Evolutionary conservation across 2,797 vertebrate species (phyloP).

Genomic region (Lateolabrax maculatus): DNA sequence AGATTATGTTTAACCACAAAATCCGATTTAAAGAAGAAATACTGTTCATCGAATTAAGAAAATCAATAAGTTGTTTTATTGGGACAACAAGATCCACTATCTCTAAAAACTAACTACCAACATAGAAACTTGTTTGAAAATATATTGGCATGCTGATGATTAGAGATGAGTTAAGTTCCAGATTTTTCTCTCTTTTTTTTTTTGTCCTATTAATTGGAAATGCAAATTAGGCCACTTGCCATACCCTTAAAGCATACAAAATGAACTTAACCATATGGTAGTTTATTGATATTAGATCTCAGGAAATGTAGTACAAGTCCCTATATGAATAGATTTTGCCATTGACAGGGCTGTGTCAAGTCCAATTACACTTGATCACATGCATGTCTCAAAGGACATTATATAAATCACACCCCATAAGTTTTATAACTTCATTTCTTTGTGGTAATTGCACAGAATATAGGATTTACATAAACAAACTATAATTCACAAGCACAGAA

Average conservation of each 20-base stretch:
- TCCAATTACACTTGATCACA: not conserved
- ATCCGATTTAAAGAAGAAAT: not conserved
- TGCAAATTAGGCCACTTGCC: conserved; percentile 26
- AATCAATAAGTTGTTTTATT: not conserved
- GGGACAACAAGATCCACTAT: not conserved
- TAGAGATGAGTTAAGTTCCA: conserved; percentile 2
- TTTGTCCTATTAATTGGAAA: conserved; percentile 24
- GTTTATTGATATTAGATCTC: conserved; percentile 11
- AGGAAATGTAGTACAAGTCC: conserved; percentile 1
- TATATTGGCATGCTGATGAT: not conserved
- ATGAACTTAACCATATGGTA: conserved; percentile 31
- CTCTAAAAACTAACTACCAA: not conserved
- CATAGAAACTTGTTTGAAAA: not conserved
- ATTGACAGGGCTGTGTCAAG: not conserved
- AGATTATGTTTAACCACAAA: too few relatives aligned
- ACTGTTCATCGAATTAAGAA: not conserved
- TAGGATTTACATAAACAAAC: conserved; percentile 50
- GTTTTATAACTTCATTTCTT: conserved; percentile 15
- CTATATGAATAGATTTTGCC: not conserved
- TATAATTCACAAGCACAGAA: not conserved
- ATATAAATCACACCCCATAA: not conserved
- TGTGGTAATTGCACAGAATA: conserved; percentile 13
- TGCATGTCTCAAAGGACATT: conserved; percentile 7
- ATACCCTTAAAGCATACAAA: conserved; percentile 28
- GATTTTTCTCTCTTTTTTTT: conserved; percentile 8